phyloP scores from a whole-genome alignment of 2,797 vertebrate genomes.

The Pseudomugil tenellus region DNA sequence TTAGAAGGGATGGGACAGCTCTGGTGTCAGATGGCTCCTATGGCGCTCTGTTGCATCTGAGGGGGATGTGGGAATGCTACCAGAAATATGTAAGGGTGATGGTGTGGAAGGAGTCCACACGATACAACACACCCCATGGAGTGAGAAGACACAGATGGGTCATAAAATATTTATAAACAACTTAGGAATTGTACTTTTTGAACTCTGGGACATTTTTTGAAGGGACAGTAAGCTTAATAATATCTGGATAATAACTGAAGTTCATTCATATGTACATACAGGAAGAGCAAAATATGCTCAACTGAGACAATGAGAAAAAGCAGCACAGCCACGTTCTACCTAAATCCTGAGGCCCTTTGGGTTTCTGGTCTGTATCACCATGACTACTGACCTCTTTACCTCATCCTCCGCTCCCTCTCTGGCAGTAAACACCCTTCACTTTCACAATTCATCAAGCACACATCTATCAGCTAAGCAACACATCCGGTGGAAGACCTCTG shows the following conservation, averaged over 20 bases:
- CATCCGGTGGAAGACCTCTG: conserved; percentile 65
- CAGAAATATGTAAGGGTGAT: conserved; percentile 30
- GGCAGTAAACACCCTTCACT: conserved; percentile 76
- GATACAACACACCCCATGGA: neutral
- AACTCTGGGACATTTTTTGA: neutral
- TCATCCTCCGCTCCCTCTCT: conserved; percentile 47
- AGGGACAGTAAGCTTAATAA: neutral
- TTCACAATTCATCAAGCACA: conserved; percentile 58
- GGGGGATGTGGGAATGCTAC: conserved; percentile 17
- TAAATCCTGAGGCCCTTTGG: conserved; percentile 51
- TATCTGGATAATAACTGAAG: neutral
- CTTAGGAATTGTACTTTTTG: neutral
- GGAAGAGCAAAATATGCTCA: conserved; percentile 9
- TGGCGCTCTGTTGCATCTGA: conserved; percentile 49
- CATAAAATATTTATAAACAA: conserved; percentile 7
- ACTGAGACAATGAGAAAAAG: conserved; percentile 51
- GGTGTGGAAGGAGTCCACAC: conserved; percentile 5
- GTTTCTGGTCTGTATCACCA: conserved; percentile 75
- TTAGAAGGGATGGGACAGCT: neutral
- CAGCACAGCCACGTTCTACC: conserved; percentile 47
- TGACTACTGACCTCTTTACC: conserved; percentile 72
- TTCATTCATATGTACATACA: conserved; percentile 8
- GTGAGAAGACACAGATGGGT: conserved; percentile 1
- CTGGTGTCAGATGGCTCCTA: conserved; percentile 46
- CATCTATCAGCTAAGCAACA: conserved; percentile 57